These are phyloP conservation scores for Sipunculus nudus DNA, from an alignment of 2,888 invertebrate genomes.

Conservation along the genomic window DNA sequence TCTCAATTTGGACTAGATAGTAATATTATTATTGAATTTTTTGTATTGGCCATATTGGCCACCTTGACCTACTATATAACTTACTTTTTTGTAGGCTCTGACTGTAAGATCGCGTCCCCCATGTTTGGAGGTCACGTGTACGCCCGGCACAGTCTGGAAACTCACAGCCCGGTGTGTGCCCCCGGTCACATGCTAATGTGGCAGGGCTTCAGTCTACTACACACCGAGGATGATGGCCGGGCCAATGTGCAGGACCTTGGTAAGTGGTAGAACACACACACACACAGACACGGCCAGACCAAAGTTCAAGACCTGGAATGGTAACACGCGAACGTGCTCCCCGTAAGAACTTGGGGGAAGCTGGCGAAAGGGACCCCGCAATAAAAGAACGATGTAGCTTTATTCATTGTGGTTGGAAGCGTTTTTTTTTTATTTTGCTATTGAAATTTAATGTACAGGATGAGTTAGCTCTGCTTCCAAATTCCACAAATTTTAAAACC, in stretches of 20 bases:
- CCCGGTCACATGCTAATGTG: constrained; percentile 85
- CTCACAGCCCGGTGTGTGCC: constrained; percentile 81
- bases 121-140: constrained; percentile 71
- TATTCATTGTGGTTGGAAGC: too few species aligned
- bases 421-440: too few species aligned
- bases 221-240: constrained; percentile 94
- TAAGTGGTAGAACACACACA: constrained; percentile 59
- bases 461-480: too few species aligned
- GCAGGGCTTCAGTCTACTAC: constrained; percentile 94
- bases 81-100: background rate
- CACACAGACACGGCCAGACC: too few species aligned
- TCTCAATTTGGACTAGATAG: background rate
- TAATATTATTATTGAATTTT: background rate
- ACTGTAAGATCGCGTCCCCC: constrained; percentile 67
- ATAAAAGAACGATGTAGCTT: too few species aligned
- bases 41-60: background rate
- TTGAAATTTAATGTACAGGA: too few species aligned
- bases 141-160: constrained; percentile 90
- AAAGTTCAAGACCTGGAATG: too few species aligned
- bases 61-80: background rate
- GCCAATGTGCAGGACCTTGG: constrained; percentile 94
- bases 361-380: too few species aligned
- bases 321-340: too few species aligned
- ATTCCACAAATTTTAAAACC: too few species aligned
- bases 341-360: too few species aligned